These are phyloP conservation scores for Cheilinus undulatus DNA, from an alignment of 2,113 vertebrate genomes.

Conservation along the genomic window DNA sequence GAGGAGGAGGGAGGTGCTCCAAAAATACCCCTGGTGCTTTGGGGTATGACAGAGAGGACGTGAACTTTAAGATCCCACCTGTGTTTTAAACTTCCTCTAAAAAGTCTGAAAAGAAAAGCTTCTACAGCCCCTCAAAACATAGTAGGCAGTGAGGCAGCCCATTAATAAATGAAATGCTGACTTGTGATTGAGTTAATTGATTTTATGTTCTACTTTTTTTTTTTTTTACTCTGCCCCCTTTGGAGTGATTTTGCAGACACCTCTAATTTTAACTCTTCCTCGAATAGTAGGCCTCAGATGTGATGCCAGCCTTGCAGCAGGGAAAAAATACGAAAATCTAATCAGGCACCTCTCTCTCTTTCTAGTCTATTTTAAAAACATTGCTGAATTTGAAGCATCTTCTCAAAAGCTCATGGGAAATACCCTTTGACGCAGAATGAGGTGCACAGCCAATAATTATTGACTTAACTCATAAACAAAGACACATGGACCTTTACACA, in stretches of 20 bases:
- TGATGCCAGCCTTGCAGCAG: not conserved
- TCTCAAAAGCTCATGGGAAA: conserved; percentile 11
- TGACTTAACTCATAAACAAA: conserved; percentile 9
- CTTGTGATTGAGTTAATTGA: conserved; percentile 14
- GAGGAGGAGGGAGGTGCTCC: conserved; percentile 1
- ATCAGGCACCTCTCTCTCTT: not conserved
- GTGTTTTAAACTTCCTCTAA: not conserved
- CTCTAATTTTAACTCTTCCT: conserved; percentile 20
- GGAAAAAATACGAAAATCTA: not conserved
- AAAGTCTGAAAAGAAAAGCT: not conserved
- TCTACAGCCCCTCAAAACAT: not conserved
- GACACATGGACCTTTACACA: not conserved
- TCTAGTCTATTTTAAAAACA: conserved; percentile 6
- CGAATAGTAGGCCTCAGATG: not conserved
- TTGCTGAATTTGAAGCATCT: not conserved
- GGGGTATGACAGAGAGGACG: conserved; percentile 20
- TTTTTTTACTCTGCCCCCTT: too few species aligned
- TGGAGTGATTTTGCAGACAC: not conserved
- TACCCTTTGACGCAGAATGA: conserved; percentile 16
- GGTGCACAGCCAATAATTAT: not conserved
- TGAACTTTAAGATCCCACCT: not conserved
- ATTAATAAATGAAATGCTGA: not conserved
- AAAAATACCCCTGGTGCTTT: conserved; percentile 57
- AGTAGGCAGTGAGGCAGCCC: not conserved
- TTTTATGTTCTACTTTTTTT: conserved; percentile 20